A percentile compares a stretch with the other conserved stretches of the same genome.
These are phyloP conservation scores for Opisthocomus hoazin DNA, from an alignment of 2,113 vertebrate genomes.

Conservation along the genomic window DNA sequence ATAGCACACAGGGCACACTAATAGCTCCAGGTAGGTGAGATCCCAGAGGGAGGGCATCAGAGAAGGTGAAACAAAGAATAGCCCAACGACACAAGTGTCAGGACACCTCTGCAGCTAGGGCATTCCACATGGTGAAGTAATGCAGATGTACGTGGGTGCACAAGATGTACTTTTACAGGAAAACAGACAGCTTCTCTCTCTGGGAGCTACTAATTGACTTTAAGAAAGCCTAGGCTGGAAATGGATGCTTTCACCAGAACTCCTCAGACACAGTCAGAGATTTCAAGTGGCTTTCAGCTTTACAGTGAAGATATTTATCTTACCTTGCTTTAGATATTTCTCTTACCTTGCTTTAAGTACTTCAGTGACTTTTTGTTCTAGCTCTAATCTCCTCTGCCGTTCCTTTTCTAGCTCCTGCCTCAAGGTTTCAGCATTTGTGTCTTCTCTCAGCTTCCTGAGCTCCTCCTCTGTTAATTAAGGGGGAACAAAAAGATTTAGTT, in stretches of 20 bases:
- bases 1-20: background rate
- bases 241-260: background rate
- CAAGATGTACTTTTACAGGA: background rate
- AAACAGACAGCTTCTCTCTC: background rate
- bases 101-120: background rate
- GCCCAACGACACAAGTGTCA: background rate
- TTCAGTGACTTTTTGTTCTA: constrained; percentile 94
- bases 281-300: background rate
- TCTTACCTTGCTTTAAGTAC: constrained; percentile 87
- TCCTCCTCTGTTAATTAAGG: constrained; percentile 86
- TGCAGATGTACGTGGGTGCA: rapidly evolving
- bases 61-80: background rate
- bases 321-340: constrained; percentile 76
- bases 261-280: background rate
- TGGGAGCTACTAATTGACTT: background rate
- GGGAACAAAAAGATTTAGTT: background rate
- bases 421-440: constrained; percentile 89
- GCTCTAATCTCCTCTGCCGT: constrained; percentile 84
- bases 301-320: background rate
- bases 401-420: constrained; percentile 94
- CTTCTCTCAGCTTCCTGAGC: constrained; percentile 92
- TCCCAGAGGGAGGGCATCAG: background rate
- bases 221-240: background rate
- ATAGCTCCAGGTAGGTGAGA: background rate
- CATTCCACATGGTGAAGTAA: background rate